Percentiles rank a stretch among this genome's conserved stretches.
Evolutionary conservation across 2,888 invertebrate genomes (phyloP).

Genomic region (Leucophenga montana): DNA sequence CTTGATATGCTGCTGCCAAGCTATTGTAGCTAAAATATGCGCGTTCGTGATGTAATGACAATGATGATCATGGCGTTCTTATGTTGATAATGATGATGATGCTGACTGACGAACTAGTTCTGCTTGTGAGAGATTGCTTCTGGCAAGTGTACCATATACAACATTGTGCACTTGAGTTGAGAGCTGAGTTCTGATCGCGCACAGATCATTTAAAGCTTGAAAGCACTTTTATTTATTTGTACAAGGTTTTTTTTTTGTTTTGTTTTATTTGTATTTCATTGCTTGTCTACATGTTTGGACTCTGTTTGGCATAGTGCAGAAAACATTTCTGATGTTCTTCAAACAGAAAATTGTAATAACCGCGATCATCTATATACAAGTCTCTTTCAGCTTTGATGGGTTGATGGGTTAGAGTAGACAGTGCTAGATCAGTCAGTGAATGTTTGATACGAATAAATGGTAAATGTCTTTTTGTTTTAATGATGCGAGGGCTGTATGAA

Average conservation of each 20-base stretch:
- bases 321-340: background rate
- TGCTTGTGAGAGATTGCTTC: constrained; percentile 1
- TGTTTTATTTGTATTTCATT: constrained; percentile 43
- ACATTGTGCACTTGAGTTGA: constrained; percentile 14
- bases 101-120: background rate
- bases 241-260: background rate
- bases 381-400: constrained; percentile 47
- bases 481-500: background rate
- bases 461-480: constrained; percentile 39
- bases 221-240: background rate
- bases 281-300: constrained; percentile 67
- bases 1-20: too few species aligned
- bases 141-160: constrained; percentile 20
- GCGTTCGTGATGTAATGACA: constrained; percentile 37
- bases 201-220: background rate
- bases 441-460: constrained; percentile 37
- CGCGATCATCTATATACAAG: background rate
- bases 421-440: constrained; percentile 19
- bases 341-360: background rate
- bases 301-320: constrained; percentile 64
- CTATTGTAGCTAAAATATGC: constrained; percentile 29
- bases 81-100: background rate
- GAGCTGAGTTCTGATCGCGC: background rate
- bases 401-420: constrained; percentile 18
- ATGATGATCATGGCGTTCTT: background rate